Percentiles rank a stretch among this genome's conserved stretches.
Conservation (phyloP, 2,113 vertebrate genomes). For the Phocoena sinus region DNA sequence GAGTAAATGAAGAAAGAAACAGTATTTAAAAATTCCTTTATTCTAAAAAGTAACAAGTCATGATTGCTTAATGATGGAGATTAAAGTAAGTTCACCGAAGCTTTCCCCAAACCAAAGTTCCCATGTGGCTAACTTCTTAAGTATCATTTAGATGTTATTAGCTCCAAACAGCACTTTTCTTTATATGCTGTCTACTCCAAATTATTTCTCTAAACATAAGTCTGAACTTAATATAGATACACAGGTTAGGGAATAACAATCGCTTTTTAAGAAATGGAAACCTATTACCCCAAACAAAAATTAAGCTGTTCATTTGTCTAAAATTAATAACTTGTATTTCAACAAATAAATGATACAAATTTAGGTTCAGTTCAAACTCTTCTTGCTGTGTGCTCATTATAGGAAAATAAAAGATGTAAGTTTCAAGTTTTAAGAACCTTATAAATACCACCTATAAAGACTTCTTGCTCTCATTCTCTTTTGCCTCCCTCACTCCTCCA, state of each 20-base stretch:
- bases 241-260: not conserved
- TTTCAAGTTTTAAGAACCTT: constrained; percentile 3
- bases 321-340: not conserved
- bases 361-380: not conserved
- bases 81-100: not conserved
- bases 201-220: not conserved
- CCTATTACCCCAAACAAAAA: not conserved
- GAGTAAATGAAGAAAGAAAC: not conserved
- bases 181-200: not conserved
- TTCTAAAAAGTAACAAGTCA: not conserved
- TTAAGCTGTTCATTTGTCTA: not conserved
- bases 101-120: not conserved
- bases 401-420: not conserved
- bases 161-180: not conserved
- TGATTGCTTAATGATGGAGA: not conserved
- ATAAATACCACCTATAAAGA: not conserved
- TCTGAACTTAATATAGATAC: not conserved
- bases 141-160: not conserved
- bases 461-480: not conserved
- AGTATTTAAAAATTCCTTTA: not conserved
- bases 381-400: not conserved
- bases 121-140: not conserved
- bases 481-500: not conserved
- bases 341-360: not conserved
- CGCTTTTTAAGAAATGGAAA: constrained; percentile 17